Conservation (phyloP, 2,797 vertebrate species). For the Graptemys geographica region DNA sequence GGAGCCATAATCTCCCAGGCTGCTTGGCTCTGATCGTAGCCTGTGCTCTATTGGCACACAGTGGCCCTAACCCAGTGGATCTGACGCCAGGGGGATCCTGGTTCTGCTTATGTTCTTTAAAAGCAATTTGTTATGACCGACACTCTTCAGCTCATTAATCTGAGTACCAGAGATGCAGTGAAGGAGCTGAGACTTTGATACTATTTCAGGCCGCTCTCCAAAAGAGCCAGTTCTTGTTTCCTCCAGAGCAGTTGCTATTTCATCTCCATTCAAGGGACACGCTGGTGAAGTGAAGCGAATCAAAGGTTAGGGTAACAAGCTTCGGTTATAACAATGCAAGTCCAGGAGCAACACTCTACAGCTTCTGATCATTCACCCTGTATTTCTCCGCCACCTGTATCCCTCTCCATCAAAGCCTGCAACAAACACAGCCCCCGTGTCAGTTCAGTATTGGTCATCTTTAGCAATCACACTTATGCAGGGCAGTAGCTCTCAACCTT, state of each 20-base stretch:
- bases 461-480: too few species aligned
- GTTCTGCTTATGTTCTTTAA: background rate
- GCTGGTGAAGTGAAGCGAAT: background rate
- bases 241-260: background rate
- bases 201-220: background rate
- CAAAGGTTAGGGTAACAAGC: background rate
- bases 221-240: background rate
- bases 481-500: too few species aligned
- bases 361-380: background rate
- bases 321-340: background rate
- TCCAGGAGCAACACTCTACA: background rate
- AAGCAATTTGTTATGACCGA: slow-evolving; percentile 4
- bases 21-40: background rate
- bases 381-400: background rate
- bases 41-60: background rate
- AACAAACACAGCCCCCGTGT: background rate
- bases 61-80: background rate
- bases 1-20: background rate
- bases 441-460: too few species aligned
- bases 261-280: background rate
- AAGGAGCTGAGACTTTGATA: background rate
- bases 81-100: background rate
- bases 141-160: slow-evolving; percentile 5
- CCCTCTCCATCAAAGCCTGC: background rate
- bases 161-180: slow-evolving; percentile 10